Percentiles rank a stretch among this genome's conserved stretches.
phyloP scores from a whole-genome alignment of 2,113 vertebrate genomes.

The Pantherophis guttatus region DNA sequence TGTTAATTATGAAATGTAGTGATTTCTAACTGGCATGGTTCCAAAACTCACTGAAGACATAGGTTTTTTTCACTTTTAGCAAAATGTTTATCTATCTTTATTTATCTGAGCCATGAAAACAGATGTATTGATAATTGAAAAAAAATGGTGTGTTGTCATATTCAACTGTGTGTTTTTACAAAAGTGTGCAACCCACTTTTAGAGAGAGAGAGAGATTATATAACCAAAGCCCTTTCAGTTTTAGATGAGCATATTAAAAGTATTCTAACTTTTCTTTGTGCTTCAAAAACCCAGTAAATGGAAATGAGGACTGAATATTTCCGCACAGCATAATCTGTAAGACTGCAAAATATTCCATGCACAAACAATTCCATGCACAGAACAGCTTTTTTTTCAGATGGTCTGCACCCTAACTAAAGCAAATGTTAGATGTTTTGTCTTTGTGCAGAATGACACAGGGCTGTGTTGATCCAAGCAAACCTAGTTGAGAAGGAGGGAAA shows the following conservation, averaged over 20 bases:
- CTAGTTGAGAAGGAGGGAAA: background rate
- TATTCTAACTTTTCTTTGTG: background rate
- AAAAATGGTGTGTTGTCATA: background rate
- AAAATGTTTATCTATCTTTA: background rate
- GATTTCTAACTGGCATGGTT: background rate
- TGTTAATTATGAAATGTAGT: background rate
- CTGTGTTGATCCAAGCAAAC: background rate
- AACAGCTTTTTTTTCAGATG: background rate
- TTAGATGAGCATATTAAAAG: background rate
- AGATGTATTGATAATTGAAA: background rate
- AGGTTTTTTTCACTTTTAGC: background rate
- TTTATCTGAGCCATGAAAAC: background rate
- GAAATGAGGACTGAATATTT: background rate
- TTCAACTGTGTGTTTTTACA: background rate
- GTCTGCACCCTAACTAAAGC: background rate
- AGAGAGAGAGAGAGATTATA: background rate
- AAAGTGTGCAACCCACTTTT: background rate
- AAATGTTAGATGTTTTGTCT: background rate
- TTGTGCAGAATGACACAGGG: background rate
- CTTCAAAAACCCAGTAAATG: background rate
- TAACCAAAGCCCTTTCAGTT: background rate
- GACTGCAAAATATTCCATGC: background rate
- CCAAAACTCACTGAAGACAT: background rate
- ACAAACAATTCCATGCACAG: background rate
- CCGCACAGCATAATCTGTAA: background rate